Percentiles rank a stretch among this genome's conserved stretches.
Evolutionary conservation across 1,140 invertebrate species (phyloP).

Genomic region (Eumaeus atala): DNA sequence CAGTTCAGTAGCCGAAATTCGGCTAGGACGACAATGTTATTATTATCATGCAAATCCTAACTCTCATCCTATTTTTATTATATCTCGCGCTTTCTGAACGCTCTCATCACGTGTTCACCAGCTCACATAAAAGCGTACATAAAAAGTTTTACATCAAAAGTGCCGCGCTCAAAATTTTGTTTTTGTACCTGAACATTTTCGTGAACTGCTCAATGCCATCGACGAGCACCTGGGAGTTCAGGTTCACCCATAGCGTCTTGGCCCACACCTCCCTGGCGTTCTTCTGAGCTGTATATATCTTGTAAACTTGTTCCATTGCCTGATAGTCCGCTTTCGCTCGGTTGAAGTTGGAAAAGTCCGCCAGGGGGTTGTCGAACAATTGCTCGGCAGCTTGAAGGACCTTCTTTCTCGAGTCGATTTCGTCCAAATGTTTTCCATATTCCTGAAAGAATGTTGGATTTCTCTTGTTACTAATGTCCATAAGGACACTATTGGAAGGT

Average conservation of each 20-base stretch:
- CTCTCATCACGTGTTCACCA: too few relatives aligned
- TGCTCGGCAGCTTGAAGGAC: slow-evolving; percentile 86
- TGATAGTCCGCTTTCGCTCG: slow-evolving; percentile 83
- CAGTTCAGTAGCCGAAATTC: too few relatives aligned
- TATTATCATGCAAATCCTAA: too few relatives aligned
- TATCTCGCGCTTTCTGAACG: too few relatives aligned
- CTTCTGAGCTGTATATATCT: slow-evolving; percentile 86
- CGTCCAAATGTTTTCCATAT: slow-evolving; percentile 79
- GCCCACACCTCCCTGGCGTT: slow-evolving; percentile 86
- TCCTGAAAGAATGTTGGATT: slow-evolving; percentile 59
- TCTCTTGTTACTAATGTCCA: too few relatives aligned
- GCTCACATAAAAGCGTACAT: too few relatives aligned
- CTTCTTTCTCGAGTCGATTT: slow-evolving; percentile 79
- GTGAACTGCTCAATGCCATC: slow-evolving; percentile 91
- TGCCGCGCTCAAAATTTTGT: too few relatives aligned
- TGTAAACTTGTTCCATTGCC: slow-evolving; percentile 82
- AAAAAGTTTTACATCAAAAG: too few relatives aligned
- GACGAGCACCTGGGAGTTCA: slow-evolving; percentile 87
- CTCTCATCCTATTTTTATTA: too few relatives aligned
- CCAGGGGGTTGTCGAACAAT: slow-evolving; percentile 88
- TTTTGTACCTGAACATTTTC: slow-evolving; percentile 84
- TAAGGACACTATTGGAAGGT: too few relatives aligned
- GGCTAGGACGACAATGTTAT: too few relatives aligned
- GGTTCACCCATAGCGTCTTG: slow-evolving; percentile 89
- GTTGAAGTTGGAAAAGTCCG: slow-evolving; percentile 85